Base-by-base conservation (phyloP, 64 coral and sea anemone species). In the Actinia equina region DNA sequence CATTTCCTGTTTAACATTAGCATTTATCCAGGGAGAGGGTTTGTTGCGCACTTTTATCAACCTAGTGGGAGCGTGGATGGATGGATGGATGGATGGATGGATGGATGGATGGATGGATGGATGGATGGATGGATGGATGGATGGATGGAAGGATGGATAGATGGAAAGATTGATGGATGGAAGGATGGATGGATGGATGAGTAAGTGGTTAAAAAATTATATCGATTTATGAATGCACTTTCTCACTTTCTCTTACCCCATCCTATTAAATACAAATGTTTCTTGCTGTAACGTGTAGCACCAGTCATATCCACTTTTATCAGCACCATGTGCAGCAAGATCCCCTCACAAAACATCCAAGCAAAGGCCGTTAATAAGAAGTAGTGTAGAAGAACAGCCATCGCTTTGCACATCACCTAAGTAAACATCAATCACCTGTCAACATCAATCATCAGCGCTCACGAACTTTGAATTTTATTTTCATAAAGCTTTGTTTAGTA, bases 341-440 rank as follows among this genome's bases (percentile, higher is more conserved):
- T 53, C 44, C 96, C 96, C 46, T 98, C 93, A 0, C 90, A 82
- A 2, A 98, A 59, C 96, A 98, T 98, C 96, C 96, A 98, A 20
- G 84, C 87, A 60, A 98, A 98, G 13, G 93, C 88, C 16, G 82
- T 88, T 14, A 95, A 65, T 58, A 92, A 93, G 67, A 95, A 98
- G 64, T 95, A 98, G 49, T 98, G 96, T 37, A 98, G 85, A 62
- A 95, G 83, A 10, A 94, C 88, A 20, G 96, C 87, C 44, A 95
- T 82, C 41, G 93, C n/a, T 67, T 92, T 92, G 49, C 96, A 98
- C 55, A 79, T 59, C 46, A 85, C 90, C 96, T 98, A 41, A 81
- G 3, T 8, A 74, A 37, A 6, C n/a, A 74, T 74, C 0, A 74
- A 11, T 74, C 25, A 74, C n/a, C 1, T 6, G 15, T 30, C 69